Evolutionary conservation across 2,113 vertebrate genomes (phyloP), one percentile per base, ranked within the genome.

Genomic region (Ranitomeya variabilis): DNA sequence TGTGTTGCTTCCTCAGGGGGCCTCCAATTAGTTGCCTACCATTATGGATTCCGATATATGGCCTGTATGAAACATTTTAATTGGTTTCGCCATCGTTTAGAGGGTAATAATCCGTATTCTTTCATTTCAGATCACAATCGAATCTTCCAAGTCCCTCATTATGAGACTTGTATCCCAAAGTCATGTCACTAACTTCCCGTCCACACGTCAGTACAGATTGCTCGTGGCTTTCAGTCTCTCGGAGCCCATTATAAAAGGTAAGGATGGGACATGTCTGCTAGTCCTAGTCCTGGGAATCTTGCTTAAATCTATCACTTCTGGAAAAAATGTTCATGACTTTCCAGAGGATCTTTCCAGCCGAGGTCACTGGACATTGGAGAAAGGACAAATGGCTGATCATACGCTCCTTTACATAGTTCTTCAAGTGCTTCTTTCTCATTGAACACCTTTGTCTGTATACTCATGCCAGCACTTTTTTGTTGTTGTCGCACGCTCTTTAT

Each of bases 221-320:
- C 91, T 92, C 52, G 60, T 94, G 45, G 88, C 86, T 66, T 90
- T 91, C 0, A 84, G 91, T 81, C 89, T 86, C 18, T 89, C 86
- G 37, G 90, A 88, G 15, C 18, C 87, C 74, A 92, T 90, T 31
- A 92, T 94, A 11, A 92, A 90, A 93, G 94, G 94, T 93, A 86
- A 45, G 26, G 6, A 21, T 6, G 2, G 0, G 73, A 37, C 67
- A 79, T 69, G 16, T 51, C 16, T 76, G 16, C n/a, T 31, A 31
- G 26, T 31, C 2, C 26, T 31, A 31, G 26, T 31, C 26, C 26
- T 31, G 26, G 26, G 26, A 31, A 31, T 11, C 64, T 57, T 6
- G 55, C 55, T 57, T 57, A 9, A 57, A 13, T 57, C 55, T 57
- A 11, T 13, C 55, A 57, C 55, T 57, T 9, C 37, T 2, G 55